phyloP scores from a whole-genome alignment of 2,888 invertebrate genomes.

The Habrosyne pyritoides region DNA sequence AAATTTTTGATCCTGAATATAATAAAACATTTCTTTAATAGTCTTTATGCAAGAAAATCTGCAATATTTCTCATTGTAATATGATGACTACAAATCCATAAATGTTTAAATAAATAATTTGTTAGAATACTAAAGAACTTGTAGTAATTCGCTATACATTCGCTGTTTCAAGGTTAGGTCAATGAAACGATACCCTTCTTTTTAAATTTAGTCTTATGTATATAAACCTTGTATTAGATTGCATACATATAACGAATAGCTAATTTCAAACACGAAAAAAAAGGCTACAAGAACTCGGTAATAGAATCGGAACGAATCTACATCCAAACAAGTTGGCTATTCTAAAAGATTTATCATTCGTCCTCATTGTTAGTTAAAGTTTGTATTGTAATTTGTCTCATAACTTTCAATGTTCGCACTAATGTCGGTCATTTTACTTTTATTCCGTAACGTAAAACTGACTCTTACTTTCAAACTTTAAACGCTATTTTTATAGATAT shows the following conservation, averaged over 20 bases:
- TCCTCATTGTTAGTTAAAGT: too few relatives aligned
- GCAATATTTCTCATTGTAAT: too few relatives aligned
- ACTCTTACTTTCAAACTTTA: background rate
- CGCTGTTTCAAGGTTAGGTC: slow-evolving; percentile 4
- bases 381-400: too few relatives aligned
- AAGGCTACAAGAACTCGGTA: background rate
- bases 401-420: background rate
- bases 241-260: background rate
- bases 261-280: background rate
- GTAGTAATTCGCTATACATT: background rate
- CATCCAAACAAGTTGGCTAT: too few relatives aligned
- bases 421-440: background rate
- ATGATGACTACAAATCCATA: background rate
- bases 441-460: background rate
- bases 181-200: background rate
- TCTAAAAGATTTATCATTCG: too few relatives aligned
- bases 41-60: too few relatives aligned
- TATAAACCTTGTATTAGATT: background rate
- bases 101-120: too few relatives aligned
- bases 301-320: background rate
- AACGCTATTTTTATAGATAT: slow-evolving; percentile 21
- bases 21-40: too few relatives aligned
- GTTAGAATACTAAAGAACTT: background rate
- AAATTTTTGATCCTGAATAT: too few relatives aligned
- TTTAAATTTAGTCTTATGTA: background rate